phyloP scores from a whole-genome alignment of 64 coral and sea anemone species.

The Montipora cactus region DNA sequence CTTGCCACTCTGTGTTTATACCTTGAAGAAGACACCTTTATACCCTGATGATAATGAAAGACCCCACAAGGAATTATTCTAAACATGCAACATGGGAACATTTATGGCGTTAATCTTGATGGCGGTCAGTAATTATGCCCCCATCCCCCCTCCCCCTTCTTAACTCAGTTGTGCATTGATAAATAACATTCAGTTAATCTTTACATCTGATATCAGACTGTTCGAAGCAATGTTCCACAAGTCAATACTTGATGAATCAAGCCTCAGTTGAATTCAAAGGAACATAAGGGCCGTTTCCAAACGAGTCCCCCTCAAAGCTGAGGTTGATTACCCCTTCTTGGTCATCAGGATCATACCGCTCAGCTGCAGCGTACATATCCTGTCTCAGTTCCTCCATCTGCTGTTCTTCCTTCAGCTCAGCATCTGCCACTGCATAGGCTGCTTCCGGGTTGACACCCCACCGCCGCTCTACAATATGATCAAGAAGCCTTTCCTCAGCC shows the following conservation, averaged over 20 bases:
- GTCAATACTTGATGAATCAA: not conserved
- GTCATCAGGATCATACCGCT: slow-evolving; percentile 68
- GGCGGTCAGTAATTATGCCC: too few species aligned
- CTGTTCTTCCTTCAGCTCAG: slow-evolving; percentile 75
- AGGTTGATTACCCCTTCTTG: slow-evolving; percentile 52
- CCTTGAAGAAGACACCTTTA: too few species aligned
- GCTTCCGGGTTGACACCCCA: slow-evolving; percentile 78
- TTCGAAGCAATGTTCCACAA: not conserved
- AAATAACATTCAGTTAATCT: not conserved
- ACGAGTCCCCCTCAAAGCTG: slow-evolving; percentile 20
- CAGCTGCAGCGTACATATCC: slow-evolving; percentile 87
- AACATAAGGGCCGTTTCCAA: not conserved
- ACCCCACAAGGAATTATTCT: too few species aligned
- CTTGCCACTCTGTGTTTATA: not conserved
- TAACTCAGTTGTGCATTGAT: not conserved
- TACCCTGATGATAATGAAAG: too few species aligned
- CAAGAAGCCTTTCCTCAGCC: slow-evolving; percentile 84
- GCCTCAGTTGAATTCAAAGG: slow-evolving; percentile 35
- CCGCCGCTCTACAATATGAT: slow-evolving; percentile 82
- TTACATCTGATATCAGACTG: not conserved
- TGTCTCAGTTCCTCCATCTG: slow-evolving; percentile 62
- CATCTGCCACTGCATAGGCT: slow-evolving; percentile 68
- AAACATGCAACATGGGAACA: too few species aligned
- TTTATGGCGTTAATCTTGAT: too few species aligned
- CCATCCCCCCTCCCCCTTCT: not conserved